A percentile compares a stretch with the other conserved stretches of the same genome.
Conservation (phyloP, 2,113 vertebrate species). For the Edolisoma coerulescens region DNA sequence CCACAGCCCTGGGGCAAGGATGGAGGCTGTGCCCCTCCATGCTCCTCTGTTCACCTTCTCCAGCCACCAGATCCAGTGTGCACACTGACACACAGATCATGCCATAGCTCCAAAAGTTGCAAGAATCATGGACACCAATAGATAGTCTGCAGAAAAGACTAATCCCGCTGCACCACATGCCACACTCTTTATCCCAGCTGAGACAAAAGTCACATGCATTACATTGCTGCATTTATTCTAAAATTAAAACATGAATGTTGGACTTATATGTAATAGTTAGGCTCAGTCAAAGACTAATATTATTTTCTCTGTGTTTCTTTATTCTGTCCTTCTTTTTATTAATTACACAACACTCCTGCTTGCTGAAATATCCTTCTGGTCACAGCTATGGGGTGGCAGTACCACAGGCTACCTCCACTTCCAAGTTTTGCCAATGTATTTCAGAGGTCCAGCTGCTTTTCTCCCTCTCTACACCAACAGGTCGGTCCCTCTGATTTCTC, state of each 20-base stretch:
- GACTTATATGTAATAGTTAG: background rate
- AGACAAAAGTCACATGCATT: background rate
- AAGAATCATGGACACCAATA: background rate
- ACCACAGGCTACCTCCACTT: background rate
- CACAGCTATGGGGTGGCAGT: background rate
- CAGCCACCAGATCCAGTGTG: background rate
- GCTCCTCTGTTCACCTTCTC: fast-evolving
- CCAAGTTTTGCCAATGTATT: background rate
- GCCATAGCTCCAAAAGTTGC: background rate
- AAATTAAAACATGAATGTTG: background rate
- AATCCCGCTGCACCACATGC: background rate
- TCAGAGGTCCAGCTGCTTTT: background rate
- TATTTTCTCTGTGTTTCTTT: background rate
- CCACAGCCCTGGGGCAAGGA: background rate
- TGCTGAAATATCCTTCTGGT: background rate
- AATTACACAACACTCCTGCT: background rate
- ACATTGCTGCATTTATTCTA: background rate
- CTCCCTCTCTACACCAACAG: background rate
- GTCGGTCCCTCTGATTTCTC: background rate
- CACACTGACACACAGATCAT: background rate
- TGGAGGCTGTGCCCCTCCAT: background rate
- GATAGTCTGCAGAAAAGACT: background rate
- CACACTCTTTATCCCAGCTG: background rate
- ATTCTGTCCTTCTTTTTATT: background rate
- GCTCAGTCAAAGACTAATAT: background rate